Evolutionary conservation across 2,797 vertebrate species (phyloP).

Genomic region (Myotis findleyi): DNA sequence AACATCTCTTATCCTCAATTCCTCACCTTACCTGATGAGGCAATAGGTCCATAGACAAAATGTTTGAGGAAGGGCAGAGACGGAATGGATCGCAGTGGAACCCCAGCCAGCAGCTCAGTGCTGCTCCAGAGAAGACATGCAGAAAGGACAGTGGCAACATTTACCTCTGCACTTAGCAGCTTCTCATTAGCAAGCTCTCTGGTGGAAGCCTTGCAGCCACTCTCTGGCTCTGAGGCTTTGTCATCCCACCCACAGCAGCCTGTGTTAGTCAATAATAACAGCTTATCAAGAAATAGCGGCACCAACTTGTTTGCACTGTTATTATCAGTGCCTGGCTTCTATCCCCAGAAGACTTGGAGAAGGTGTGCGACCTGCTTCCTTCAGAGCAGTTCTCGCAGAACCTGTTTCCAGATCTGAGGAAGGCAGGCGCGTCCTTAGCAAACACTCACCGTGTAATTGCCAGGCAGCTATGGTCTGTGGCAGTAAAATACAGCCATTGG

Average conservation of each 20-base stretch:
- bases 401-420: slow-evolving; percentile 68
- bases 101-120: not conserved
- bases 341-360: slow-evolving; percentile 85
- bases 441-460: slow-evolving; percentile 71
- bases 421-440: slow-evolving; percentile 77
- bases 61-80: not conserved
- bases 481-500: slow-evolving; percentile 81
- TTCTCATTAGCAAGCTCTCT: slow-evolving; percentile 79
- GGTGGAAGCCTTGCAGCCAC: slow-evolving; percentile 66
- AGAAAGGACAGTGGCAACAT: slow-evolving; percentile 53
- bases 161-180: slow-evolving; percentile 69
- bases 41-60: not conserved
- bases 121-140: not conserved
- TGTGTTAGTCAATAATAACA: slow-evolving; percentile 91
- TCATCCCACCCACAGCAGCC: slow-evolving; percentile 85
- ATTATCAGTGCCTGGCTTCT: slow-evolving; percentile 89
- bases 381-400: slow-evolving; percentile 26
- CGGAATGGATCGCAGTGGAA: not conserved
- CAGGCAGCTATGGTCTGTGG: slow-evolving; percentile 68
- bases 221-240: slow-evolving; percentile 81
- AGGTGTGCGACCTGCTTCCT: slow-evolving; percentile 63
- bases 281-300: slow-evolving; percentile 88
- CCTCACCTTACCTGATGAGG: not conserved
- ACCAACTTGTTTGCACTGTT: slow-evolving; percentile 88
- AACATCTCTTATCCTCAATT: not conserved